phyloP scores from a whole-genome alignment of 2,888 invertebrate genomes.

The Alloplasta piceator region DNA sequence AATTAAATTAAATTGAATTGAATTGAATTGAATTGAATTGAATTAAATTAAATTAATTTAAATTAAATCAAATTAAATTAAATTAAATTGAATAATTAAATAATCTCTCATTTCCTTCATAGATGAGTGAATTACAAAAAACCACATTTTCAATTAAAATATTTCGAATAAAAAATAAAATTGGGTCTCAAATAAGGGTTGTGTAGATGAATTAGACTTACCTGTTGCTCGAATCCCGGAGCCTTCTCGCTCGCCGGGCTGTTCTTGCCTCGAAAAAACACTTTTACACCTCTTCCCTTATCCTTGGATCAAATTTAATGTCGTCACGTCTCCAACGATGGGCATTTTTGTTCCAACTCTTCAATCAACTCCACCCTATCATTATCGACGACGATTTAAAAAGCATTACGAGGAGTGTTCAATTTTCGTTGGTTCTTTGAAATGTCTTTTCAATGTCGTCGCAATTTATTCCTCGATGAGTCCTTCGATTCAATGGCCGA shows the following conservation, averaged over 20 bases:
- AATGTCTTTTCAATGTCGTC: not conserved
- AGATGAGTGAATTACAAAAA: not conserved
- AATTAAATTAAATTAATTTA: too few species aligned
- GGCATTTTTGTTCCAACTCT: constrained; percentile 27
- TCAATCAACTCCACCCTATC: not conserved
- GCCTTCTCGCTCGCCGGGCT: constrained; percentile 81
- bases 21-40: too few species aligned
- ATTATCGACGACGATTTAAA: not conserved
- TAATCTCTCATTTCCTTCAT: too few species aligned
- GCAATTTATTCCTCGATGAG: not conserved
- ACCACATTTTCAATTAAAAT: not conserved
- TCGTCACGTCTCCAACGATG: constrained; percentile 23
- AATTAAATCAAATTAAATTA: too few species aligned
- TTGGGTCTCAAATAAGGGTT: not conserved
- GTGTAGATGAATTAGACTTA: constrained; percentile 69
- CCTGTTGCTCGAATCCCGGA: constrained; percentile 82
- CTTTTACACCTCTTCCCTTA: constrained; percentile 77
- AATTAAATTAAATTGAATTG: too few species aligned
- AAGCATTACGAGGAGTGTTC: constrained; percentile 41
- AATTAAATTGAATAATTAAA: too few species aligned
- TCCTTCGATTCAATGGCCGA: constrained; percentile 9
- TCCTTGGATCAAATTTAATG: constrained; percentile 45
- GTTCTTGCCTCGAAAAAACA: constrained; percentile 81
- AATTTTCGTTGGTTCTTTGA: constrained; percentile 21
- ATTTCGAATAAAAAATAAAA: not conserved